phyloP scores from a whole-genome alignment of 1,140 invertebrate genomes.

The Heliconius congener region DNA sequence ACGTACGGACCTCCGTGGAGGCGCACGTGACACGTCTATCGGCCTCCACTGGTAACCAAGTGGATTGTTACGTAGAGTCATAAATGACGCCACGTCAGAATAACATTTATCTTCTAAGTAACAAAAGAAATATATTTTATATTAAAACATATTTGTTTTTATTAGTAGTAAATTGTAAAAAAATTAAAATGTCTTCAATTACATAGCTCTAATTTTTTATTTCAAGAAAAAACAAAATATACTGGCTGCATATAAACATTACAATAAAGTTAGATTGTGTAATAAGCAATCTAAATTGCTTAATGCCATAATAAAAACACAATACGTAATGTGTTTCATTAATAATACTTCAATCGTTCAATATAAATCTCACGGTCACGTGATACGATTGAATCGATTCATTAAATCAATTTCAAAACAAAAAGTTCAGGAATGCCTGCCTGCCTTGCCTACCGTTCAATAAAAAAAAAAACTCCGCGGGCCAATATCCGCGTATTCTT shows the following conservation, averaged over 20 bases:
- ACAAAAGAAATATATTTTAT: not conserved
- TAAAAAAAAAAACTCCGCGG: conserved; percentile 12
- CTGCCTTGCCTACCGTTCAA: not conserved
- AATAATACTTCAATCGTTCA: not conserved
- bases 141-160: no score
- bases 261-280: no score
- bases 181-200: no score
- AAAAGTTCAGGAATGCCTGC: conserved; percentile 3
- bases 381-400: conserved; percentile 16
- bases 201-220: no score
- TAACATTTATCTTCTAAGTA: not conserved
- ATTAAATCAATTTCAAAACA: not conserved
- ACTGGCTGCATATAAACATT: no score
- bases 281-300: not conserved
- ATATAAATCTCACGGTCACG: conserved; percentile 8
- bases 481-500: conserved; percentile 73
- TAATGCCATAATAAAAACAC: not conserved
- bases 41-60: conserved; percentile 13
- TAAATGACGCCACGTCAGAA: not conserved
- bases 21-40: conserved; percentile 53
- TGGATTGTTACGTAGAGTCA: conserved; percentile 5
- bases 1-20: conserved; percentile 63
- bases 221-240: no score
- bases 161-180: not conserved
- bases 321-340: not conserved